These are phyloP conservation scores for Tineola bisselliella DNA, from an alignment of 2,888 invertebrate species.

Conservation along the genomic window DNA sequence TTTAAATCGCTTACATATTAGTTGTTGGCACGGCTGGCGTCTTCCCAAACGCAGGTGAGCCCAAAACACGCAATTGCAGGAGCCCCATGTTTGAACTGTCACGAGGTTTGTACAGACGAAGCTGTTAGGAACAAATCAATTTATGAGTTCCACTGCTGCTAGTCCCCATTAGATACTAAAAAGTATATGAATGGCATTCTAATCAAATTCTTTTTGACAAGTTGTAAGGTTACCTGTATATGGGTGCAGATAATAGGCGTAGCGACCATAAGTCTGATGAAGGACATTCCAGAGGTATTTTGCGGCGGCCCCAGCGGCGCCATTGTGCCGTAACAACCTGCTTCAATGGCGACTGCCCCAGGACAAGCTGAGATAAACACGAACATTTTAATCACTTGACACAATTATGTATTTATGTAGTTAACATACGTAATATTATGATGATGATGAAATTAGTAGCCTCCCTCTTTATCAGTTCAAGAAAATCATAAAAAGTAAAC, in stretches of 20 bases:
- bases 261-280: slow-evolving; percentile 83
- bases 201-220: too few species aligned
- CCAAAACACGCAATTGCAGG: slow-evolving; percentile 85
- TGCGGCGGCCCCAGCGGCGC: slow-evolving; percentile 88
- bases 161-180: too few species aligned
- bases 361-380: slow-evolving; percentile 72
- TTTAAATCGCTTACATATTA: slow-evolving; percentile 30
- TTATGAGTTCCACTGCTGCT: too few species aligned
- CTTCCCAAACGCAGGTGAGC: slow-evolving; percentile 80
- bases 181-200: too few species aligned
- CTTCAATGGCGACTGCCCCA: slow-evolving; percentile 87
- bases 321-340: slow-evolving; percentile 81
- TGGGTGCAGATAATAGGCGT: slow-evolving; percentile 87
- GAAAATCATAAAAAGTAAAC: too few species aligned
- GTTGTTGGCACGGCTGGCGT: slow-evolving; percentile 44
- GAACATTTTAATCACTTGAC: not conserved
- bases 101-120: slow-evolving; percentile 77
- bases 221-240: slow-evolving; percentile 68
- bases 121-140: too few species aligned
- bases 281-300: slow-evolving; percentile 87
- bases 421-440: too few species aligned
- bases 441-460: too few species aligned
- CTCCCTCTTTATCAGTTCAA: too few species aligned
- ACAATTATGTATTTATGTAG: too few species aligned
- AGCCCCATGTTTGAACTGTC: slow-evolving; percentile 92